Conservation (phyloP, 2,113 vertebrate genomes). For the Sinocyclocheilus rhinocerous region DNA sequence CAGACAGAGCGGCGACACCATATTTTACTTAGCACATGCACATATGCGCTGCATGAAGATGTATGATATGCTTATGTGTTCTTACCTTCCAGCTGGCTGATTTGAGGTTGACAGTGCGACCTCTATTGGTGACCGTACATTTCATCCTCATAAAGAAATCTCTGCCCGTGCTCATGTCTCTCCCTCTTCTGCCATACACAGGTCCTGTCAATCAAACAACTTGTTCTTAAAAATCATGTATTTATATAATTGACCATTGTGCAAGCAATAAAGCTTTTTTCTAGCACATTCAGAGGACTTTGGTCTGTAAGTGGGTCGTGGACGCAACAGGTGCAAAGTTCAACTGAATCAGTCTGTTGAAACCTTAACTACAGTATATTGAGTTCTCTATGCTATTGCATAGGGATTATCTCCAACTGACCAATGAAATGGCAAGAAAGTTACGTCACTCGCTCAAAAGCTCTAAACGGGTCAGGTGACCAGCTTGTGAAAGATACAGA, state of each 20-base stretch:
- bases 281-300: background rate
- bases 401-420: constrained; percentile 21
- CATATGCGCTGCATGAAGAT: background rate
- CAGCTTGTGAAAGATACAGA: background rate
- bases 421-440: constrained; percentile 36
- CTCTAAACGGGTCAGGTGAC: constrained; percentile 34
- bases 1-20: background rate
- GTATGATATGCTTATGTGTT: too few relatives aligned
- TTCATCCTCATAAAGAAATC: constrained; percentile 97
- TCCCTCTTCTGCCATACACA: constrained; percentile 63
- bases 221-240: background rate
- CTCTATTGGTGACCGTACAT: constrained; percentile 89
- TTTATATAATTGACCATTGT: background rate
- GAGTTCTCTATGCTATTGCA: constrained; percentile 10
- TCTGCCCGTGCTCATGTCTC: constrained; percentile 78
- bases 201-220: constrained; percentile 42
- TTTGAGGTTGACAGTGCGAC: constrained; percentile 90
- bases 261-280: background rate
- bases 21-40: background rate
- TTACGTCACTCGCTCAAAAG: constrained; percentile 8
- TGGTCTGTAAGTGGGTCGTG: constrained; percentile 21
- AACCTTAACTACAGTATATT: constrained; percentile 34
- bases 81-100: constrained; percentile 94
- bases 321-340: constrained; percentile 29
- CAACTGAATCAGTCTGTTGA: background rate